phyloP scores from a whole-genome alignment of 2,797 vertebrate species.

The Coluber constrictor region DNA sequence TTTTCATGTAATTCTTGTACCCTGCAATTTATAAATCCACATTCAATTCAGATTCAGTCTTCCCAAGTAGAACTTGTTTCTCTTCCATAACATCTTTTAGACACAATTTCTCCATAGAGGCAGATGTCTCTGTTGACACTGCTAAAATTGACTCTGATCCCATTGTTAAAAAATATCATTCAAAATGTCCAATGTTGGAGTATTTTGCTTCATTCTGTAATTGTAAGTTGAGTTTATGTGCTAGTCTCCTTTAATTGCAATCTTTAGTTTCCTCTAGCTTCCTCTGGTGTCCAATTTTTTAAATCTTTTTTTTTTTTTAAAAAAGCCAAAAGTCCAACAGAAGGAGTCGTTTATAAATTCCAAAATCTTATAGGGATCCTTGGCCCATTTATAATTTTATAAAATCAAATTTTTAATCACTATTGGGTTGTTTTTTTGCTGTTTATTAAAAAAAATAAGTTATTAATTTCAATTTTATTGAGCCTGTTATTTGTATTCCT shows the following conservation, averaged over 20 bases:
- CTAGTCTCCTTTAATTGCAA: not conserved
- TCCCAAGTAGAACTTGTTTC: not conserved
- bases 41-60: not conserved
- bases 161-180: not conserved
- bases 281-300: not conserved
- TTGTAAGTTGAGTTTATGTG: not conserved
- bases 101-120: not conserved
- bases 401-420: not conserved
- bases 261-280: not conserved
- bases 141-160: not conserved
- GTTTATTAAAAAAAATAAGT: not conserved
- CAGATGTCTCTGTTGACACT: not conserved
- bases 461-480: not conserved
- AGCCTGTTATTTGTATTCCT: not conserved
- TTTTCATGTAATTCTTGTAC: not conserved
- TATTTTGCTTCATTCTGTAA: not conserved
- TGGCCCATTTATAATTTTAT: not conserved
- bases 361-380: not conserved
- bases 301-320: not conserved
- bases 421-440: not conserved
- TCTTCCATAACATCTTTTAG: not conserved
- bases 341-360: not conserved
- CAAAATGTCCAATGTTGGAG: not conserved
- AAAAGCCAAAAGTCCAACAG: not conserved
- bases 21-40: not conserved